These are phyloP conservation scores for Acanthornis magna DNA, from an alignment of 2,797 vertebrate species.

Conservation along the genomic window DNA sequence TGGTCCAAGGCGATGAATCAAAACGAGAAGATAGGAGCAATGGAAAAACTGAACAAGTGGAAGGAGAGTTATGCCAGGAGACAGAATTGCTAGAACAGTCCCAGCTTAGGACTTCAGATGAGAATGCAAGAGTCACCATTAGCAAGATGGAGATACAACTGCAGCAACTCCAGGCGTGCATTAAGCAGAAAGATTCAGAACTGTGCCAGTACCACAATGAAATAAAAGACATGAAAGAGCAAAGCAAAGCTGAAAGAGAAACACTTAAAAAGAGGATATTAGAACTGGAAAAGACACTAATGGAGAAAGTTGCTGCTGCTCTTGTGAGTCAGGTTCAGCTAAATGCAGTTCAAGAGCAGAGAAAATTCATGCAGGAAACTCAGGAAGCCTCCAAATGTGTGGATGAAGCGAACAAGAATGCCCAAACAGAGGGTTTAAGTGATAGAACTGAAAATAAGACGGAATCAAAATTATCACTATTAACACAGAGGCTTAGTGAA, in stretches of 20 bases:
- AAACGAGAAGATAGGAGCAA: conserved; percentile 3
- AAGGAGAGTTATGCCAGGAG: conserved; percentile 75
- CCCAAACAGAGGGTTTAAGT: background rate
- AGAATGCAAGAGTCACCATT: conserved; percentile 71
- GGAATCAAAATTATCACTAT: conserved; percentile 66
- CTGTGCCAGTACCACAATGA: conserved; percentile 73
- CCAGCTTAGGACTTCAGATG: conserved; percentile 74
- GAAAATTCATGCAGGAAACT: conserved; percentile 2
- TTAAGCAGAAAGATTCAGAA: conserved; percentile 82
- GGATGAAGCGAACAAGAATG: conserved; percentile 19
- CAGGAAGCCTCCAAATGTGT: background rate
- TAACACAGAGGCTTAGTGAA: conserved; percentile 81
- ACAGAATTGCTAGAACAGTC: conserved; percentile 72
- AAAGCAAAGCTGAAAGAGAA: conserved; percentile 72
- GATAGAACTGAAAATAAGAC: conserved; percentile 8
- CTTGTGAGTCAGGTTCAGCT: conserved; percentile 85
- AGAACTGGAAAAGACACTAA: conserved; percentile 81
- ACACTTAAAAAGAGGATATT: conserved; percentile 74
- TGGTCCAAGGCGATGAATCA: background rate
- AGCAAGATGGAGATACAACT: conserved; percentile 71
- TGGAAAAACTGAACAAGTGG: conserved; percentile 40
- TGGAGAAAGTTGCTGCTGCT: conserved; percentile 82
- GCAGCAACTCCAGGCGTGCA: conserved; percentile 76
- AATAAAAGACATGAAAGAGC: conserved; percentile 73
- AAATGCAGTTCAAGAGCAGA: conserved; percentile 80